Base-by-base conservation (phyloP, 2,888 invertebrate species). In the Julus scanicus region DNA sequence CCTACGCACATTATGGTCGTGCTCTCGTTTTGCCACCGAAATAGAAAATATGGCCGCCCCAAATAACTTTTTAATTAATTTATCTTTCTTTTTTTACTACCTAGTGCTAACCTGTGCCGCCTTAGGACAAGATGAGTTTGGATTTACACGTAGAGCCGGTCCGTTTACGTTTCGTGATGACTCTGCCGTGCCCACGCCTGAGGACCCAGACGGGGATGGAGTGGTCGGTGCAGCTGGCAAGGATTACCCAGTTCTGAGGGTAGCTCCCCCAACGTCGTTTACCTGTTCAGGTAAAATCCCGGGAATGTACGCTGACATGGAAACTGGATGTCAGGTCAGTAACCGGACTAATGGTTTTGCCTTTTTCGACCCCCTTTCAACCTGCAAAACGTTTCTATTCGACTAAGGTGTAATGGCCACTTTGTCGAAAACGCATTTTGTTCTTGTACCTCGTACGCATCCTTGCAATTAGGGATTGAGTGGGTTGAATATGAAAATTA, bases 261-360 rank as follows among this genome's bases (percentile, higher is more conserved):
- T 49, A 37, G 53, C 87, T 5, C 89, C 89, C 11, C 63, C 53
- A 5, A 88, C 89, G 4, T 86, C 86, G 11, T 89, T 89, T 87
- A 83, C 48, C 39, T 89, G 89, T 86, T 8, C 17, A 71, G 89
- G 87, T 44, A 87, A 87, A 88, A 39, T 85, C 15, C 89, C 89
- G 11, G 89, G 89, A 11, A 88, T 88, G 39, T 89, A 89, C 83
- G 89, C 89, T 29, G 89, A 89, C 84, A 86, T 88, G 40, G 89
- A 89, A 84, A 84, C 89, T 20, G 86, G 87, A 84, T 89, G 89
- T 87, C 89, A 89, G 88, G 89, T 89, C 86, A 57, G 86, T 88
- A 53, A 84, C 71, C 71, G 71, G 71, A 71, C 71, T 29, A 71
- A 71, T 29, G 71, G 71, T 29, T 44, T 44, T 15, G 29, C 71